A percentile compares a stretch with the other conserved stretches of the same genome.
Evolutionary conservation across 2,888 invertebrate species (phyloP).

Genomic region (Panopea generosa): DNA sequence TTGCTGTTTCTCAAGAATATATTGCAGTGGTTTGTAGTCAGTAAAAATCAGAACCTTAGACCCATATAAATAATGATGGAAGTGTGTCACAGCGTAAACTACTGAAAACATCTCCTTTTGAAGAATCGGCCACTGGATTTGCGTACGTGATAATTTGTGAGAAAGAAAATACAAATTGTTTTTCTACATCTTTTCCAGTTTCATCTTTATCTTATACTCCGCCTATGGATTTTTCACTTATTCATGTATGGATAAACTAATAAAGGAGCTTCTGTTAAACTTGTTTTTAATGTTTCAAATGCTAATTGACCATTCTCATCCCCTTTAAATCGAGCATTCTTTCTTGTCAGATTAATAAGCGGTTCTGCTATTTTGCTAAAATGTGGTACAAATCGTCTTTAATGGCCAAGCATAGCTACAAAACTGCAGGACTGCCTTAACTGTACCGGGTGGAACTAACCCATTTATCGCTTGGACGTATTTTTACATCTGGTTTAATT

Average conservation of each 20-base stretch:
- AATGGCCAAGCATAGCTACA: neutral
- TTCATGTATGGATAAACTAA: conserved; percentile 4
- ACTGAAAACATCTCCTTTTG: too few species aligned
- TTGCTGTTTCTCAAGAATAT: too few species aligned
- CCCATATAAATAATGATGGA: too few species aligned
- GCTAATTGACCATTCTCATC: conserved; percentile 1
- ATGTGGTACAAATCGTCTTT: conserved; percentile 11
- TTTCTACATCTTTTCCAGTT: neutral
- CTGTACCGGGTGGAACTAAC: conserved; percentile 1
- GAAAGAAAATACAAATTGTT: too few species aligned
- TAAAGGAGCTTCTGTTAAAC: conserved; percentile 3
- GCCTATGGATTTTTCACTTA: neutral
- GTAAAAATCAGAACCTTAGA: too few species aligned
- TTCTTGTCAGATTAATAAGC: conserved; percentile 7
- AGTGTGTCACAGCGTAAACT: too few species aligned
- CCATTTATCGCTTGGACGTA: neutral
- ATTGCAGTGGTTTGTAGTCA: too few species aligned
- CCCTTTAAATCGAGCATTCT: conserved; percentile 9
- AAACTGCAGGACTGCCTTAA: conserved; percentile 8
- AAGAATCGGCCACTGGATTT: too few species aligned
- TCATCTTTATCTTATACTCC: neutral
- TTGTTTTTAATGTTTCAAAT: conserved; percentile 10
- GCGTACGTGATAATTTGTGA: too few species aligned
- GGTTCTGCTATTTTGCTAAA: conserved; percentile 14
- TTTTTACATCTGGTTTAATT: conserved; percentile 6